Evolutionary conservation across 2,113 vertebrate genomes (phyloP).

Genomic region (human): GRCh38 chr5:147629501-147630000

Average conservation of each 20-base stretch:
- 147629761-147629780: neutral
- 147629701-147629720: constrained; percentile 97
- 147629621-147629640: neutral
- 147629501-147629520: neutral
- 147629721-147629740: constrained; percentile 99
- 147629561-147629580: neutral
- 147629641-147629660: neutral
- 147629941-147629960: neutral
- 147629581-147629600: neutral
- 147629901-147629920: neutral
- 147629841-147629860: neutral
- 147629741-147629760: constrained; percentile 90
- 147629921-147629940: neutral
- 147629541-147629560: neutral
- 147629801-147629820: neutral
- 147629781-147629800: fast-evolving
- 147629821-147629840: neutral
- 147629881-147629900: neutral
- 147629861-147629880: neutral
- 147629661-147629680: neutral
- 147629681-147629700: constrained; percentile 93
- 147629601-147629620: neutral
- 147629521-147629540: neutral
- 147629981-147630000: neutral
- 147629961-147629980: neutral